Base-by-base conservation (phyloP, 2,888 invertebrate genomes). In the Anaspis maculata region DNA sequence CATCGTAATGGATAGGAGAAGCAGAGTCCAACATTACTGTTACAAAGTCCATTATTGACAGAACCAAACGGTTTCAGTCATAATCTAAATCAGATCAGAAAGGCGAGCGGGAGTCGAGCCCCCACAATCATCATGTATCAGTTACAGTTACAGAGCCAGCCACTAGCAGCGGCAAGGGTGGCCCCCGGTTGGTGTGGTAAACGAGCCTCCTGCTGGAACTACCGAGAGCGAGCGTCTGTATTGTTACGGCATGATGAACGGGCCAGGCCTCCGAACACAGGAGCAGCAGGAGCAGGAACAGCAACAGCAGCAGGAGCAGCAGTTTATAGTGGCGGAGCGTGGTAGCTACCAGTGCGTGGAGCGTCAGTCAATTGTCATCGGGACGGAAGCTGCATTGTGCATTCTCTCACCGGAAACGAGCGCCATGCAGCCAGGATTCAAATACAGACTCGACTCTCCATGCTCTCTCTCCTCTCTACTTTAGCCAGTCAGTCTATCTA, bases 361-460 rank as follows among this genome's bases (percentile, higher is more conserved):
- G 61, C 62, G 63, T 63, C 62, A 62, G 60, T 64, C 63, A 54
- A 55, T 55, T 55, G 55, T 54, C 53, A 51, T 50, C 42, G 42
- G 46, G 39, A 54, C 57, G 59, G 58, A 60, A 53, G 55, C 53
- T 55, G 58, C 57, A 59, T 59, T 60, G 57, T 60, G 60, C 52
- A 61, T 52, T 58, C 55, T 52, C 56, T 57, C 50, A 5, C 63
- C 64, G 64, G 64, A 65, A 64, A 62, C 62, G 61, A 57, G 57
- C 58, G 55, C 56, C 55, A 54, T 57, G 56, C 57, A 58, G 52
- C 52, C 54, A 48, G 55, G 52, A 58, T 56, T 56, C 56, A 33
- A 37, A 37, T 37, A 29, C 37, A 19, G 29, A 19, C 19, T 19
- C 19, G 5, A 6, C 19, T 19, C 19, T 19, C 9, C n/a, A n/a